These are phyloP conservation scores for Pachycephala philippinensis DNA, from an alignment of 2,113 vertebrate species.

Conservation along the genomic window DNA sequence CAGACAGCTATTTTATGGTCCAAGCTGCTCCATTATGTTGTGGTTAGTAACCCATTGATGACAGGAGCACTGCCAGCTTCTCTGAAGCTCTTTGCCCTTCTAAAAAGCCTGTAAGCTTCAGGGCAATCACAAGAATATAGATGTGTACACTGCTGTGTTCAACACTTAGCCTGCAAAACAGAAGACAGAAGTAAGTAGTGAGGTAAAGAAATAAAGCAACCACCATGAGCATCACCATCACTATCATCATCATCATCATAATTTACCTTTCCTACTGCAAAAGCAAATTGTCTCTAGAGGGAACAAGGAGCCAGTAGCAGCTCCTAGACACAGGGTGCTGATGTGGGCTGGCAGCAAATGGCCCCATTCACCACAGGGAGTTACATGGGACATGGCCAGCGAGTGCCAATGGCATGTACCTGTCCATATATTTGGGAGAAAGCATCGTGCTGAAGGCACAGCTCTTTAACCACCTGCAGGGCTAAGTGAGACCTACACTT, in stretches of 20 bases:
- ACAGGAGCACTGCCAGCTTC: neutral
- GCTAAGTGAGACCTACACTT: neutral
- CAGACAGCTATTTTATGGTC: neutral
- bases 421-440: neutral
- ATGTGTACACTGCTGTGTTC: neutral
- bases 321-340: neutral
- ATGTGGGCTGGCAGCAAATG: rapidly evolving
- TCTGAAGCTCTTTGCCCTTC: neutral
- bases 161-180: neutral
- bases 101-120: neutral
- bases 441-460: neutral
- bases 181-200: neutral
- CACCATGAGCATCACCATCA: too few relatives aligned
- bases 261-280: neutral
- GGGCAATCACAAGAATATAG: neutral
- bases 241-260: neutral
- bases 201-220: neutral
- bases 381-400: rapidly evolving
- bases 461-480: neutral
- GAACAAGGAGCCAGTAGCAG: neutral
- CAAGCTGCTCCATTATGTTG: neutral
- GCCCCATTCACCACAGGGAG: neutral
- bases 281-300: neutral
- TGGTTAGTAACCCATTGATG: neutral
- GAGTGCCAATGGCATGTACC: rapidly evolving